A percentile compares a stretch with the other conserved stretches of the same genome.
These are phyloP conservation scores for Lutjanus erythropterus DNA, from an alignment of 2,113 vertebrate species.

Conservation along the genomic window DNA sequence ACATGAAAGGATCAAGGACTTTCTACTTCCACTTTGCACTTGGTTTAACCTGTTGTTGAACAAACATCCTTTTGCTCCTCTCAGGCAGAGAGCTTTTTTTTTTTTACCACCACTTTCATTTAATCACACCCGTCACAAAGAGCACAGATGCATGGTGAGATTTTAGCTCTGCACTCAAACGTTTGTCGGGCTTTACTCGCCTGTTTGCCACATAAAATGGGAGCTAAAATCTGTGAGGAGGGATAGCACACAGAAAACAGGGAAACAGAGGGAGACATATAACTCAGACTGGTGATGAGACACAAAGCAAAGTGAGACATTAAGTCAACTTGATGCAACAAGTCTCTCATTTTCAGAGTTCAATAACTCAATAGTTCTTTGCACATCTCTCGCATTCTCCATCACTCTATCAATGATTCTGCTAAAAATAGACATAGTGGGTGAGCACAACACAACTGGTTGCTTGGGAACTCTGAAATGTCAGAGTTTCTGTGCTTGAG, in stretches of 20 bases:
- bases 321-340: not conserved
- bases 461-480: slow-evolving; percentile 35
- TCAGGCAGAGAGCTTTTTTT: slow-evolving; percentile 11
- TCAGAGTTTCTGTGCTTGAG: not conserved
- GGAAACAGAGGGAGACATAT: not conserved
- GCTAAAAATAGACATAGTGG: slow-evolving; percentile 26
- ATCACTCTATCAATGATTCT: slow-evolving; percentile 11
- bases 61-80: not conserved
- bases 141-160: not conserved
- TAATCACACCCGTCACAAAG: slow-evolving; percentile 39
- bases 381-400: not conserved
- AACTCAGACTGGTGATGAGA: not conserved
- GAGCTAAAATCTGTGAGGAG: slow-evolving; percentile 20
- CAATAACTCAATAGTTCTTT: not conserved
- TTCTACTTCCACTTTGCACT: slow-evolving; percentile 25
- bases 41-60: slow-evolving; percentile 34
- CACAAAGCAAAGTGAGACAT: slow-evolving; percentile 2
- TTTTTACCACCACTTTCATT: slow-evolving; percentile 36
- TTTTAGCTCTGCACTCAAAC: slow-evolving; percentile 33
- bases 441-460: not conserved
- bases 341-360: not conserved
- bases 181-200: slow-evolving; percentile 4
- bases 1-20: slow-evolving; percentile 22
- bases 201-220: slow-evolving; percentile 36
- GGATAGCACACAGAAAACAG: slow-evolving; percentile 10